These are phyloP conservation scores for Linnaemya vulpina DNA, from an alignment of 2,888 invertebrate species.

Conservation along the genomic window DNA sequence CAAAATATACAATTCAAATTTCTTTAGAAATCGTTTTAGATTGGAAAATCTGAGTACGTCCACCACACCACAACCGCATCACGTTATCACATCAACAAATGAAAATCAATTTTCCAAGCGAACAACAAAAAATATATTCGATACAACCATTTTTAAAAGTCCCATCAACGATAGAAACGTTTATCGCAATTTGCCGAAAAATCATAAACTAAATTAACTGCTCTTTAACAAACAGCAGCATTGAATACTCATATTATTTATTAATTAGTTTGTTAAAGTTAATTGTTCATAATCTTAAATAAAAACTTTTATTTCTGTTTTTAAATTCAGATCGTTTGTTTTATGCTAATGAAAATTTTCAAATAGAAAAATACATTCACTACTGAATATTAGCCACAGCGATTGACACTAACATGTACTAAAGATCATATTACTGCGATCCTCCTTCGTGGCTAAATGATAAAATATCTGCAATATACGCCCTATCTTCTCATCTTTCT, in stretches of 20 bases:
- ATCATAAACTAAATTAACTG: constrained; percentile 79
- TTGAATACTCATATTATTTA: constrained; percentile 30
- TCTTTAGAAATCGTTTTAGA: constrained; percentile 63
- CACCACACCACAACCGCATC: background rate
- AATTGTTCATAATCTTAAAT: constrained; percentile 20
- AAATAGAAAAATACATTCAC: too few relatives aligned
- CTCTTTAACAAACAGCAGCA: background rate
- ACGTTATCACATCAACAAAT: constrained; percentile 13
- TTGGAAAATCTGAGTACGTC: constrained; percentile 35
- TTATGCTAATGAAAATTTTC: background rate
- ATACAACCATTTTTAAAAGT: constrained; percentile 81
- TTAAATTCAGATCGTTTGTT: background rate
- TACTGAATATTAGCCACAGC: too few relatives aligned
- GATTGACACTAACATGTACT: too few relatives aligned
- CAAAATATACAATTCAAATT: constrained; percentile 49
- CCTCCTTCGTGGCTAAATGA: too few relatives aligned
- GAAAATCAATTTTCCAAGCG: constrained; percentile 72
- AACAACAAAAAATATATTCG: constrained; percentile 80
- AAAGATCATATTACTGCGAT: too few relatives aligned
- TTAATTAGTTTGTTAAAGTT: constrained; percentile 52
- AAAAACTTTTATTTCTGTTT: background rate
- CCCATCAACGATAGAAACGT: constrained; percentile 76
- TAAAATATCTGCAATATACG: too few relatives aligned
- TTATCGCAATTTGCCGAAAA: constrained; percentile 79
- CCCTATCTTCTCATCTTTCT: too few relatives aligned